Conservation (phyloP, 1,140 invertebrate species). For the Brachionus rubens region DNA sequence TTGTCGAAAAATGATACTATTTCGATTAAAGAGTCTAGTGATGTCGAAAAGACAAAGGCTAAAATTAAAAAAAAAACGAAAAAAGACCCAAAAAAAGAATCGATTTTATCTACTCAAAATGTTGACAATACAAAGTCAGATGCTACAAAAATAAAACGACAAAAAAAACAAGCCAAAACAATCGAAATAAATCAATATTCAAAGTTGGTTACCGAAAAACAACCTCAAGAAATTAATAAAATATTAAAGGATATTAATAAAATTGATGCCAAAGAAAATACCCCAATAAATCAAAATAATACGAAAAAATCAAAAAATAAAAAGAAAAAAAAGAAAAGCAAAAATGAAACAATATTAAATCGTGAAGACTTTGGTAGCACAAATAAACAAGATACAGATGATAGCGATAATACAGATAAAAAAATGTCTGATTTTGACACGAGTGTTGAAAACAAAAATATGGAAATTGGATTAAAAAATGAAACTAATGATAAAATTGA, state of each 20-base stretch:
- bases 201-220: too few species aligned
- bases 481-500: not conserved
- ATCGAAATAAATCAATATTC: not conserved
- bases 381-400: constrained; percentile 35
- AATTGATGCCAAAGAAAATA: too few species aligned
- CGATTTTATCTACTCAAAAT: not conserved
- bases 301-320: not conserved
- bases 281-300: too few species aligned
- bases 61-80: not conserved
- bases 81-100: not conserved
- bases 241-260: too few species aligned
- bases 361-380: not conserved
- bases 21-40: not conserved
- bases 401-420: not conserved
- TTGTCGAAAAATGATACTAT: too few species aligned
- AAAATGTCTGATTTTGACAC: not conserved
- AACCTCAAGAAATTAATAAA: too few species aligned
- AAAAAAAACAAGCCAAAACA: not conserved
- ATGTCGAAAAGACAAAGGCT: not conserved
- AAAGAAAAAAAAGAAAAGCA: not conserved
- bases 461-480: not conserved
- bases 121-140: not conserved
- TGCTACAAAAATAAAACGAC: not conserved
- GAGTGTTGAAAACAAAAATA: not conserved
- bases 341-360: not conserved